A percentile compares a stretch with the other conserved stretches of the same genome.
Evolutionary conservation across 2,797 vertebrate species (phyloP).

Genomic region (Buphagus erythrorhynchus): DNA sequence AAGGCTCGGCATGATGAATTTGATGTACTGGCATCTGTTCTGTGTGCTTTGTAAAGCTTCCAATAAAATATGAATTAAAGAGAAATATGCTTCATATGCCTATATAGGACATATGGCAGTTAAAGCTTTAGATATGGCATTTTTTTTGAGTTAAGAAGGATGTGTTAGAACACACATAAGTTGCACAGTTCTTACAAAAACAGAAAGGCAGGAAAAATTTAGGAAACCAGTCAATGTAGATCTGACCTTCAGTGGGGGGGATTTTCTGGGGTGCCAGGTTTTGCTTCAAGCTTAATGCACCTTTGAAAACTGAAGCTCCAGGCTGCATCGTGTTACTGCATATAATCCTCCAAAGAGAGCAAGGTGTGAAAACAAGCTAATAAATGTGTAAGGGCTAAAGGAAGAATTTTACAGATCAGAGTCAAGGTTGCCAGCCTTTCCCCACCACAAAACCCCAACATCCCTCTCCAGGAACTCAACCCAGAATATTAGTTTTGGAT

Average conservation of each 20-base stretch:
- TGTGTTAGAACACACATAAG: conserved; percentile 2
- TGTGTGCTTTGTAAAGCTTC: conserved; percentile 70
- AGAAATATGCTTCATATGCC: conserved; percentile 59
- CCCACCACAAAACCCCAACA: conserved; percentile 64
- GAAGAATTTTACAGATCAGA: conserved; percentile 61
- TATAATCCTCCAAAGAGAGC: conserved; percentile 9
- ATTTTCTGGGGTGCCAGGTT: neutral
- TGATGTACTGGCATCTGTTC: conserved; percentile 59
- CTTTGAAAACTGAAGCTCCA: conserved; percentile 11
- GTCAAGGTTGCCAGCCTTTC: conserved; percentile 49
- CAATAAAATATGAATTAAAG: conserved; percentile 63
- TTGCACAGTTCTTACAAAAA: neutral
- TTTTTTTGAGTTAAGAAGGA: conserved; percentile 30
- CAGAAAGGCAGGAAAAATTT: neutral
- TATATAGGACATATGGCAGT: conserved; percentile 30
- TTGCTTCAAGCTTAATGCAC: neutral
- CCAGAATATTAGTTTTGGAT: conserved; percentile 65
- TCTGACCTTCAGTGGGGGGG: neutral
- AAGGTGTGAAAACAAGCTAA: conserved; percentile 60
- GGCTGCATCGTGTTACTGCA: neutral
- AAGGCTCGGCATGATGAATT: conserved; percentile 52
- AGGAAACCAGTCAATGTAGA: neutral
- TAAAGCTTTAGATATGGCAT: conserved; percentile 19
- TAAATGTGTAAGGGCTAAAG: conserved; percentile 45
- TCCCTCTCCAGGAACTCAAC: conserved; percentile 70